Conservation (phyloP, 2,113 vertebrate genomes). For the Tyrannus savana region DNA sequence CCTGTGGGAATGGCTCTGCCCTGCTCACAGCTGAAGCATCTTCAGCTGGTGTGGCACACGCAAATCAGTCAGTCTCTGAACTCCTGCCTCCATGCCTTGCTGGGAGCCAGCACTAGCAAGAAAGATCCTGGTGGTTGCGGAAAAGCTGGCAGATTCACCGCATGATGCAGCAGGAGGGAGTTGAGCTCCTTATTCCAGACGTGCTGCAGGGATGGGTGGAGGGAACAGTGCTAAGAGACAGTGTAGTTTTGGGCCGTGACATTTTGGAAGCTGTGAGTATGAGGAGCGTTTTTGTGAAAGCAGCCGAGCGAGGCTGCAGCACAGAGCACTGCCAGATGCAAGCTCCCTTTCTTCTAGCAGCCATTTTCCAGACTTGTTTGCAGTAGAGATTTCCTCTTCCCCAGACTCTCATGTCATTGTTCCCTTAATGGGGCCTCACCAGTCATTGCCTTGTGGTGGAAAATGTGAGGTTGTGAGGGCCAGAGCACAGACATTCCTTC, state of each 20-base stretch:
- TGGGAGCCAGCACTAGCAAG: neutral
- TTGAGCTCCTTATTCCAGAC: neutral
- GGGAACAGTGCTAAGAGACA: neutral
- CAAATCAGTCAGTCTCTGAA: neutral
- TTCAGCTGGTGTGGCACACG: neutral
- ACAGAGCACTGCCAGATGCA: neutral
- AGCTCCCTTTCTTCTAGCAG: neutral
- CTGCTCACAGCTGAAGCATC: neutral
- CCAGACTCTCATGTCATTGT: conserved; percentile 51
- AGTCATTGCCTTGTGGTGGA: conserved; percentile 58
- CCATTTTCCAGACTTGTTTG: conserved; percentile 53
- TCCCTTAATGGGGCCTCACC: conserved; percentile 47
- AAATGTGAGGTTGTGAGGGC: conserved; percentile 35
- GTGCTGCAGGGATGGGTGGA: neutral
- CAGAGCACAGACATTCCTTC: conserved; percentile 45
- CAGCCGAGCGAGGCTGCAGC: neutral
- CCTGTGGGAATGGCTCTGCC: neutral
- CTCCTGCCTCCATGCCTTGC: neutral
- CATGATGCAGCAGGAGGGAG: neutral
- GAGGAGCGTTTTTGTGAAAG: neutral
- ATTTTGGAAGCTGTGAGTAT: neutral
- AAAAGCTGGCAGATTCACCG: neutral
- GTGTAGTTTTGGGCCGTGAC: neutral
- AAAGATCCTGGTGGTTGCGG: neutral
- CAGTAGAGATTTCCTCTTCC: conserved; percentile 30